Conservation (phyloP, 2,888 invertebrate genomes). For the Temnothorax rugatulus region DNA sequence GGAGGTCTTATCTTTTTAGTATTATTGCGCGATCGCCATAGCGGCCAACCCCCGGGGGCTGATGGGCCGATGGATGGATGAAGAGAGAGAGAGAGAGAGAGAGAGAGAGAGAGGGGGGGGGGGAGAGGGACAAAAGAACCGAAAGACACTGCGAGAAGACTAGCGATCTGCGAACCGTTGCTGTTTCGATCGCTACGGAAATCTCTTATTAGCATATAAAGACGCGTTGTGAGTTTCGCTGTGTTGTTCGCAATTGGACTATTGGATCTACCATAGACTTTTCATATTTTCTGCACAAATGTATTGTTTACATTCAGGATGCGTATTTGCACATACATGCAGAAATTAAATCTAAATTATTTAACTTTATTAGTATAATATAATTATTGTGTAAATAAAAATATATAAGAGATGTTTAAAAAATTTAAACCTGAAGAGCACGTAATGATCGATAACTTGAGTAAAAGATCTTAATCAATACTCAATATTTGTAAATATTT, state of each 20-base stretch:
- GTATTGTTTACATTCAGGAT: not conserved
- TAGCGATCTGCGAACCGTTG: conserved; percentile 69
- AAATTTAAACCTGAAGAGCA: too few species aligned
- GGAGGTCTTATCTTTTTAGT: conserved; percentile 85
- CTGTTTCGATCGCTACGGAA: conserved; percentile 60
- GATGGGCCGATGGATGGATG: conserved; percentile 45
- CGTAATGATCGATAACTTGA: too few species aligned
- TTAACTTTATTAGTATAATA: not conserved
- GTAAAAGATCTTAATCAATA: too few species aligned
- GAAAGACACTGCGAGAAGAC: conserved; percentile 35
- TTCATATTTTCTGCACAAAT: conserved; percentile 12
- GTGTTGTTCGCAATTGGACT: conserved; percentile 43
- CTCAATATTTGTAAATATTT: too few species aligned
- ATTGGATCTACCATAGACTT: conserved; percentile 45
- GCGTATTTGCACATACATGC: conserved; percentile 40
- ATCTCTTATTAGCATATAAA: conserved; percentile 75
- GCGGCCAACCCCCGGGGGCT: conserved; percentile 69
- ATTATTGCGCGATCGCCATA: conserved; percentile 85
- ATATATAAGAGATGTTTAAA: conserved; percentile 29
- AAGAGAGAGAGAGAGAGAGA: conserved; percentile 34
- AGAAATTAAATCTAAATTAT: not conserved
- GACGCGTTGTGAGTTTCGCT: conserved; percentile 46
- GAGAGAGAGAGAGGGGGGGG: not conserved
- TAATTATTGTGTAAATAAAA: not conserved
- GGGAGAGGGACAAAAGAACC: not conserved